A percentile compares a stretch with the other conserved stretches of the same genome.
Conservation (phyloP, 1,140 invertebrate species). For the Ceratina japonica region DNA sequence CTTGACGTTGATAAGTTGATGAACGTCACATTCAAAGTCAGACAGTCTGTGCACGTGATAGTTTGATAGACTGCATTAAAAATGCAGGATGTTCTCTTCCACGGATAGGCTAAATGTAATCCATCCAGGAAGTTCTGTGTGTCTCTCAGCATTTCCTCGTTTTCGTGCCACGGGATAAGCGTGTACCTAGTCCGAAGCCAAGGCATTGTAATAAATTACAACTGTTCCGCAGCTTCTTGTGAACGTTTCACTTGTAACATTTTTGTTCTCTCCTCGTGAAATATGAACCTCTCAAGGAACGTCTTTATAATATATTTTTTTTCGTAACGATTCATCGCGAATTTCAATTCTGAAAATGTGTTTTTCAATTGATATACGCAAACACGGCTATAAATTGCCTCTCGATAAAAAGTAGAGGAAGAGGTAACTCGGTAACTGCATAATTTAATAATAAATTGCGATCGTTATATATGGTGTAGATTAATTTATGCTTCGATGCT, state of each 20-base stretch:
- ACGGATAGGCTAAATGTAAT: neutral
- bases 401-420: too few relatives aligned
- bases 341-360: neutral
- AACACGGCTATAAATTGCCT: neutral
- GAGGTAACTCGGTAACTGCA: neutral
- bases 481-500: neutral
- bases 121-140: slow-evolving; percentile 5
- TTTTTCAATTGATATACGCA: neutral
- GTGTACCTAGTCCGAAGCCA: neutral
- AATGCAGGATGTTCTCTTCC: neutral
- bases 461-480: neutral
- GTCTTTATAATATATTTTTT: neutral
- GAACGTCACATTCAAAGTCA: neutral
- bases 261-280: neutral
- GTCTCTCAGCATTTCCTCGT: slow-evolving; percentile 7
- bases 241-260: neutral
- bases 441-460: neutral
- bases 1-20: slow-evolving; percentile 3
- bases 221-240: neutral
- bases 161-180: slow-evolving; percentile 8
- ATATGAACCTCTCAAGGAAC: neutral
- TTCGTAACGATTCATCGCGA: neutral
- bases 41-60: neutral
- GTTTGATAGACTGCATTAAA: slow-evolving; percentile 35
- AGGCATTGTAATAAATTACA: slow-evolving; percentile 38